phyloP scores from a whole-genome alignment of 2,888 invertebrate species.

The Morpho deidamia region DNA sequence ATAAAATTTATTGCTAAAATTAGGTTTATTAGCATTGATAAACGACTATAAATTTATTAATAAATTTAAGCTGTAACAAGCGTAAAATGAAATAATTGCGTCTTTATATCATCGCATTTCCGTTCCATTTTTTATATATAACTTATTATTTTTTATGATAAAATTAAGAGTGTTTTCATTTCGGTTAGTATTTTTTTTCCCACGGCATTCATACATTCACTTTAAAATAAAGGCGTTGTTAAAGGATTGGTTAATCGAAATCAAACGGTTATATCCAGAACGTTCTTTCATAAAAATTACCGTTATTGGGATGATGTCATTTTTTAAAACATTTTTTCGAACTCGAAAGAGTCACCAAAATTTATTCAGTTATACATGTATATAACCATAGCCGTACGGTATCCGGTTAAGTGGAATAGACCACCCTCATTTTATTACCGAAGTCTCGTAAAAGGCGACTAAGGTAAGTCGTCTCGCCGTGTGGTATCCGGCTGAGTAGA shows the following conservation, averaged over 20 bases:
- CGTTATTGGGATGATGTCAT: background rate
- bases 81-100: conserved; percentile 1
- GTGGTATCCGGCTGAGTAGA: too few species aligned
- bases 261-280: background rate
- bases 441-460: too few species aligned
- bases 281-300: background rate
- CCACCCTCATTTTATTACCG: too few species aligned
- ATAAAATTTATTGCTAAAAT: background rate
- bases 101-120: conserved; percentile 10
- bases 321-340: background rate
- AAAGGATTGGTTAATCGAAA: background rate
- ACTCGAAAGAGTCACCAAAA: background rate
- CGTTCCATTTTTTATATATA: conserved; percentile 17
- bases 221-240: conserved; percentile 6
- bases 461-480: too few species aligned
- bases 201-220: conserved; percentile 20
- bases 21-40: background rate
- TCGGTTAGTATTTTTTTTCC: conserved; percentile 14
- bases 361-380: too few species aligned
- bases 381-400: too few species aligned
- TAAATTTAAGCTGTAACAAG: background rate
- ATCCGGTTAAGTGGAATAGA: too few species aligned
- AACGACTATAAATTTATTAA: background rate
- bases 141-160: conserved; percentile 18
- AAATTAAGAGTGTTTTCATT: conserved; percentile 7